A percentile compares a stretch with the other conserved stretches of the same genome.
phyloP scores from a whole-genome alignment of 2,888 invertebrate species.

The Meliscaeva auricollis region DNA sequence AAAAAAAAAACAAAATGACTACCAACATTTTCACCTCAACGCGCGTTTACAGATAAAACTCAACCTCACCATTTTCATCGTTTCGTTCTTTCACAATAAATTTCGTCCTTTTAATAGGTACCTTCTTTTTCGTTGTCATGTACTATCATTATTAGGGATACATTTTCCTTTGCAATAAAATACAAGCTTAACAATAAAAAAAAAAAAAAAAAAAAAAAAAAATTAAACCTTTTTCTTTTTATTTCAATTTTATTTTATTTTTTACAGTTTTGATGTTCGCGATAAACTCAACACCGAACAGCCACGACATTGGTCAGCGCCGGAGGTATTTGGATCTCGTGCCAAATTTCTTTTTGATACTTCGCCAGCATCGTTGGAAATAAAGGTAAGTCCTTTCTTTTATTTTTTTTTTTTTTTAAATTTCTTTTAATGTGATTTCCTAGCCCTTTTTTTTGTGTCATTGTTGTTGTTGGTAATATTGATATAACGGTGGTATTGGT shows the following conservation, averaged over 20 bases:
- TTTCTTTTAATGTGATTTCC: slow-evolving; percentile 32
- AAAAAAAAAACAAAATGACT: slow-evolving; percentile 36
- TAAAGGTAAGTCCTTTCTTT: slow-evolving; percentile 84
- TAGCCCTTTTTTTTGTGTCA: neutral
- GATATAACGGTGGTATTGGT: neutral
- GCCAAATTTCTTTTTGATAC: slow-evolving; percentile 93
- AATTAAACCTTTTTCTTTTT: slow-evolving; percentile 32
- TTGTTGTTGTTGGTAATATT: slow-evolving; percentile 3
- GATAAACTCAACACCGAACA: slow-evolving; percentile 90
- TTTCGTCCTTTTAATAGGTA: slow-evolving; percentile 35
- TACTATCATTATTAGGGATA: slow-evolving; percentile 42
- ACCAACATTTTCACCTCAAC: slow-evolving; percentile 33
- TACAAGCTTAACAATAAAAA: slow-evolving; percentile 20
- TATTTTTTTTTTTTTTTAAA: slow-evolving; percentile 39
- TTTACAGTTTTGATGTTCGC: slow-evolving; percentile 92
- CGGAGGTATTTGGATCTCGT: slow-evolving; percentile 93
- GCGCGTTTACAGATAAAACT: slow-evolving; percentile 25
- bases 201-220: slow-evolving; percentile 20
- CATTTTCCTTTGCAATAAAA: slow-evolving; percentile 36
- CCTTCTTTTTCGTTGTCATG: slow-evolving; percentile 3
- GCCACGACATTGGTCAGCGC: slow-evolving; percentile 93
- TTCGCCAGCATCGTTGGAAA: slow-evolving; percentile 91
- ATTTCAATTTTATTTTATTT: slow-evolving; percentile 4
- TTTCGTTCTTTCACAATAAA: slow-evolving; percentile 21
- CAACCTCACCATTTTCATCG: slow-evolving; percentile 7